Base-by-base conservation (phyloP, 2,797 vertebrate genomes). In the Pteronotus mesoamericanus region DNA sequence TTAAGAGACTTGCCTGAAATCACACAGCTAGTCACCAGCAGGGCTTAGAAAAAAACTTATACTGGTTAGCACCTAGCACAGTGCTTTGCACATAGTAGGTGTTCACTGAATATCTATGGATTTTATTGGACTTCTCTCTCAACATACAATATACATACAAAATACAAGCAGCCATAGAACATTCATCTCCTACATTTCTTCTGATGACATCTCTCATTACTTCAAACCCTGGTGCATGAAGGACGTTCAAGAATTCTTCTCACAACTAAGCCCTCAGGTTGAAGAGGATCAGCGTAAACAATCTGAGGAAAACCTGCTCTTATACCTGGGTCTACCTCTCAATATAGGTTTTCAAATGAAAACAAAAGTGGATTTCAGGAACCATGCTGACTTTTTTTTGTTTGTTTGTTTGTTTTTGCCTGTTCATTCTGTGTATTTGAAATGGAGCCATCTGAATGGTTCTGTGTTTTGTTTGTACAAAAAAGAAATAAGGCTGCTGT, bases 401-500 rank as follows among this genome's bases (percentile, higher is more conserved):
- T 48, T n/a, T n/a, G n/a, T n/a, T n/a, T n/a, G n/a, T n/a, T n/a
- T 66, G 95, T 97, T 94, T 92, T 82, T 94, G 44, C n/a, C 77
- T 87, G 57, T 0, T 0, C n/a, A n/a, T n/a, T n/a, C n/a, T 72
- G 85, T n/a, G n/a, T n/a, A n/a, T 97, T 97, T 98, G 96, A 96
- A 96, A 61, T 59, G 92, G 80, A 95, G 98, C 96, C 97, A 96
- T 91, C 80, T 80, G 94, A 97, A 98, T 94, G 97, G 94, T 94
- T 97, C 95, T 91, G 84, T 89, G 80, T 92, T 64, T 72, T 39
- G 4, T 96, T 97, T 96, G 97, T 97, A 98, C 97, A 98, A 97
- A 97, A 98, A 97, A 71, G 59, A 98, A 97, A 96, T 96, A 98
- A 72, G 26, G 97, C 68, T 98, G 94, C 97, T 96, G 96, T 21